Percentiles rank a stretch among this genome's conserved stretches.
phyloP scores from a whole-genome alignment of 2,888 invertebrate genomes.

The Proisotoma minuta region DNA sequence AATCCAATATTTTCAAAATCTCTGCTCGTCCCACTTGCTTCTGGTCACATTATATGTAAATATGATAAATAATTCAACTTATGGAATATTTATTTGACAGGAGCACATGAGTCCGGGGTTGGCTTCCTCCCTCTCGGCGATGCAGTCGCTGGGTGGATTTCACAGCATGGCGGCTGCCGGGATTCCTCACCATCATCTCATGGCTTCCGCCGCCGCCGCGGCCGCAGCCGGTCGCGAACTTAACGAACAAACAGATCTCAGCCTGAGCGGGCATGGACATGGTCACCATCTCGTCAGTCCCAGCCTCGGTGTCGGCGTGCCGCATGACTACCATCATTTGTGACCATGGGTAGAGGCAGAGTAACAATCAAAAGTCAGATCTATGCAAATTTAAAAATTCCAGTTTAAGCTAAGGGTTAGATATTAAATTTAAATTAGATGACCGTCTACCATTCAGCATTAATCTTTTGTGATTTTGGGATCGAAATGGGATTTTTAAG shows the following conservation, averaged over 20 bases:
- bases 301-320: conserved; percentile 40
- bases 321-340: conserved; percentile 47
- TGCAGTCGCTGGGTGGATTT: conserved; percentile 47
- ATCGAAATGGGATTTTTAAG: no score
- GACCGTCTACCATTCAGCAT: not conserved
- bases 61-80: conserved; percentile 8
- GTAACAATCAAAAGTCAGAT: no score
- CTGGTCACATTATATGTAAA: no score
- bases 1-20: no score
- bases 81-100: conserved; percentile 32
- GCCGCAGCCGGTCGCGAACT: conserved; percentile 15
- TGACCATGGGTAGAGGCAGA: conserved; percentile 46
- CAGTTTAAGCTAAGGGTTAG: no score
- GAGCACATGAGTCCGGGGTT: conserved; percentile 46
- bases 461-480: not conserved
- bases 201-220: conserved; percentile 43
- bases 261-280: conserved; percentile 22
- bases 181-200: conserved; percentile 47
- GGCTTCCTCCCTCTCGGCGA: conserved; percentile 45
- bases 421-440: no score
- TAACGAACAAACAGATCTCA: conserved; percentile 41
- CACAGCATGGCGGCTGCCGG: conserved; percentile 46
- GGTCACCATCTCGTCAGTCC: conserved; percentile 44
- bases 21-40: no score
- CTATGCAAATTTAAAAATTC: no score